These are phyloP conservation scores for Hypsibius dujardini DNA, from an alignment of 1,140 invertebrate species.

Conservation along the genomic window DNA sequence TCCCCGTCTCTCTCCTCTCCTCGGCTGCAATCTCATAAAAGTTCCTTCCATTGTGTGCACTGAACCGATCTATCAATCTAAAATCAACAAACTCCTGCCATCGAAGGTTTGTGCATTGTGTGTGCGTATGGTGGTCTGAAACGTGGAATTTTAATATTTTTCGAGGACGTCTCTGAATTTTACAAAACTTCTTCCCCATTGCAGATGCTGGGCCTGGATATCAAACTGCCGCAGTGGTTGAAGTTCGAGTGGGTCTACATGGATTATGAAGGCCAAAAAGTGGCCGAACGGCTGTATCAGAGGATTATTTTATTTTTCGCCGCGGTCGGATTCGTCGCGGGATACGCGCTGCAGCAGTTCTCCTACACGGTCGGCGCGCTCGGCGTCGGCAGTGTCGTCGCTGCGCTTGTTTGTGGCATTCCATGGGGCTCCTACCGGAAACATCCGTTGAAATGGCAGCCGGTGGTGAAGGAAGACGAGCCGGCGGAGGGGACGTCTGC, in stretches of 20 bases:
- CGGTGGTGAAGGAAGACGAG: neutral
- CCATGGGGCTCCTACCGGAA: neutral
- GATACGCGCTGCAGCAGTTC: neutral
- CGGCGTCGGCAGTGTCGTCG: neutral
- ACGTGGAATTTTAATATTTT: too few species aligned
- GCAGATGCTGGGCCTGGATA: too few species aligned
- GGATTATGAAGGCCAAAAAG: conserved; percentile 13
- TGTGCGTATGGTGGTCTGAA: too few species aligned
- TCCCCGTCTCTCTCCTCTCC: too few species aligned
- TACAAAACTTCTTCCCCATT: too few species aligned
- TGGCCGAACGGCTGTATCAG: conserved; percentile 1
- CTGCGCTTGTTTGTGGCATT: neutral
- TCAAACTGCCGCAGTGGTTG: neutral
- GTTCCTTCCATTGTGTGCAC: too few species aligned
- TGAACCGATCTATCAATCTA: too few species aligned
- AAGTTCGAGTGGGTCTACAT: conserved; percentile 12
- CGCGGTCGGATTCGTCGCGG: conserved; percentile 5
- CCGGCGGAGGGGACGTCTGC: neutral
- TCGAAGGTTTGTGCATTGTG: too few species aligned
- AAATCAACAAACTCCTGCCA: too few species aligned
- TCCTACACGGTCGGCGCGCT: conserved; percentile 11
- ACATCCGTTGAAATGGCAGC: conserved; percentile 15
- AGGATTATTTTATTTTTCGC: neutral
- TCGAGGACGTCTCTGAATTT: too few species aligned
- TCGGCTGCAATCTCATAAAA: too few species aligned